Evolutionary conservation across 2,113 vertebrate genomes (phyloP).

Genomic region (Austrofundulus limnaeus): DNA sequence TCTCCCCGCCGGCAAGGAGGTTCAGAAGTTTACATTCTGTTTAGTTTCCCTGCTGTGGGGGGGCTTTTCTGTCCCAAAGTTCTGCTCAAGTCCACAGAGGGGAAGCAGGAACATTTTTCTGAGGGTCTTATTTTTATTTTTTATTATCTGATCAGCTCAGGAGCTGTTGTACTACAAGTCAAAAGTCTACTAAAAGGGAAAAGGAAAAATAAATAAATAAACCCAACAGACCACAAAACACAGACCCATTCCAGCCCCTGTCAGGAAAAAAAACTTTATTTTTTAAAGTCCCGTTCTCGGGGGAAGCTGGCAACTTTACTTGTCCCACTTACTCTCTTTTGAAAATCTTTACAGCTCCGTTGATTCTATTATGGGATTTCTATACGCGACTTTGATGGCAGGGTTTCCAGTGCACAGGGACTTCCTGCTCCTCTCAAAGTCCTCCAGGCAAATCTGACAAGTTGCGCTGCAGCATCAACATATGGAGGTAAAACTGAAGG

Average conservation of each 20-base stretch:
- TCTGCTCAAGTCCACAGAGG: no score
- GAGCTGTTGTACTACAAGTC: slow-evolving; percentile 80
- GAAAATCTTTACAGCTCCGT: slow-evolving; percentile 51
- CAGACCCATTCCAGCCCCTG: slow-evolving; percentile 67
- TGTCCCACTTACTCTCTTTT: slow-evolving; percentile 70
- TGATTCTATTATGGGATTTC: slow-evolving; percentile 54
- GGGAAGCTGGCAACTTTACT: slow-evolving; percentile 64
- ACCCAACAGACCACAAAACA: slow-evolving; percentile 66
- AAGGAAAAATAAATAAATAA: no score
- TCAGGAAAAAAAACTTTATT: slow-evolving; percentile 67
- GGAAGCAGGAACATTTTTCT: slow-evolving; percentile 59
- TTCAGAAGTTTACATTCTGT: slow-evolving; percentile 71
- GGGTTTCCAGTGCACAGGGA: slow-evolving; percentile 29
- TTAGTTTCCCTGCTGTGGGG: slow-evolving; percentile 42
- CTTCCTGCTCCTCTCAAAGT: slow-evolving; percentile 26
- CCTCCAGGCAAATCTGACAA: slow-evolving; percentile 60
- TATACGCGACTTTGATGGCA: slow-evolving; percentile 43
- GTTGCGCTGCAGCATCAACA: slow-evolving; percentile 53
- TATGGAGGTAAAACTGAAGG: slow-evolving; percentile 57
- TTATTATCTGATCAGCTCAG: slow-evolving; percentile 84
- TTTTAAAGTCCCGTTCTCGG: slow-evolving; percentile 62
- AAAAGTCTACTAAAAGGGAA: slow-evolving; percentile 66
- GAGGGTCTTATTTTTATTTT: slow-evolving; percentile 81
- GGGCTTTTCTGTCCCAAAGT: no score
- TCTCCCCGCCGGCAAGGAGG: slow-evolving; percentile 56